Percentiles rank a stretch among this genome's conserved stretches.
Conservation (phyloP, 2,113 vertebrate species). For the Micronycteris hirsuta region DNA sequence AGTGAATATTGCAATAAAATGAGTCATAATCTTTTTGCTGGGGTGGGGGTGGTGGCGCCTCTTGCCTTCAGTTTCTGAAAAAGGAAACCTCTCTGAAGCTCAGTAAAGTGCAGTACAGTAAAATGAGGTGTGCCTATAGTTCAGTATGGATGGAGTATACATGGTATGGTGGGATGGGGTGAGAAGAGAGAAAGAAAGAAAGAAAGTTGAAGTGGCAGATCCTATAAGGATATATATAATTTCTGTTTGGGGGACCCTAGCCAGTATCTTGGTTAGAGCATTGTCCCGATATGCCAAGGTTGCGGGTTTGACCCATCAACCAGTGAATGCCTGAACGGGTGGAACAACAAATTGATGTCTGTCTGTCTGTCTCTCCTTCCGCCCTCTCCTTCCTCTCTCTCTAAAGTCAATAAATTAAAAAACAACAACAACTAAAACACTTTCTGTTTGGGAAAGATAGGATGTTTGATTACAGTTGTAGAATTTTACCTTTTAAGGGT, state of each 20-base stretch:
- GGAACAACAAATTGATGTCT: too few relatives aligned
- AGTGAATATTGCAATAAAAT: not conserved
- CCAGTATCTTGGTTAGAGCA: too few relatives aligned
- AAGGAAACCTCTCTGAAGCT: not conserved
- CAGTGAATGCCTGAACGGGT: too few relatives aligned
- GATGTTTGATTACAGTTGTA: not conserved
- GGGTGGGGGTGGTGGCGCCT: not conserved
- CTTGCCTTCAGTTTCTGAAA: not conserved
- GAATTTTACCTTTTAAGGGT: conserved; percentile 22
- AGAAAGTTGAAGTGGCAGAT: not conserved
- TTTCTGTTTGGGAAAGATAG: not conserved
- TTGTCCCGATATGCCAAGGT: too few relatives aligned
- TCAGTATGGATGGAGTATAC: not conserved
- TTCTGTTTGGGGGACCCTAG: too few relatives aligned
- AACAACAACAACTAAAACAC: too few relatives aligned
- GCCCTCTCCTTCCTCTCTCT: too few relatives aligned
- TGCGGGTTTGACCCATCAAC: too few relatives aligned
- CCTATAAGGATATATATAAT: not conserved
- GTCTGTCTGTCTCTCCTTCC: too few relatives aligned
- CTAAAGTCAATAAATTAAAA: too few relatives aligned
- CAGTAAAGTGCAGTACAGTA: not conserved
- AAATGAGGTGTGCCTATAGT: not conserved
- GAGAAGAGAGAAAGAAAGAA: not conserved
- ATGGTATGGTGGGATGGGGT: not conserved
- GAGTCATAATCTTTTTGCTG: not conserved